These are phyloP conservation scores for Myrmecobius fasciatus DNA, from an alignment of 2,113 vertebrate species.

Conservation along the genomic window DNA sequence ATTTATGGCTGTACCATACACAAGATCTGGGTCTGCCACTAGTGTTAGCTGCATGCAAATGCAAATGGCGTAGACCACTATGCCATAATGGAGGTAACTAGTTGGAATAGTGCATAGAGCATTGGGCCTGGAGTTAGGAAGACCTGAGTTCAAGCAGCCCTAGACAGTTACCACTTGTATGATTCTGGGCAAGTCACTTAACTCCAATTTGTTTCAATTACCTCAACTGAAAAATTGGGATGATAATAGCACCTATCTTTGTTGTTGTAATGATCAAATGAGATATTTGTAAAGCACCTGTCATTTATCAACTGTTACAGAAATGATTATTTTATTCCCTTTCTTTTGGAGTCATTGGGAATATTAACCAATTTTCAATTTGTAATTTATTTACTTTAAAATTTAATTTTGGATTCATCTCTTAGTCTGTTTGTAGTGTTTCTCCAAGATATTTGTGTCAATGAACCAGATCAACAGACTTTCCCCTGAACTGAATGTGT, in stretches of 20 bases:
- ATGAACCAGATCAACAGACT: background rate
- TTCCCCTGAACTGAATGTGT: background rate
- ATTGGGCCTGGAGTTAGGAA: background rate
- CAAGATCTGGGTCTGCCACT: background rate
- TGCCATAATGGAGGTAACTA: background rate
- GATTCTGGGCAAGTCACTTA: background rate
- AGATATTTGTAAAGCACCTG: background rate
- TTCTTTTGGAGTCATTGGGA: background rate
- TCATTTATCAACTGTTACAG: background rate
- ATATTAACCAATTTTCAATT: background rate
- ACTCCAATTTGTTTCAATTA: background rate
- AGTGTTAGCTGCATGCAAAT: background rate
- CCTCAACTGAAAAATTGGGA: background rate
- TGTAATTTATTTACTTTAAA: background rate
- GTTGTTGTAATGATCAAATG: background rate
- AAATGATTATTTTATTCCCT: background rate
- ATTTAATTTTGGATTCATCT: background rate
- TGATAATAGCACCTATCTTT: background rate
- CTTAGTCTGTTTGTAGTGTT: background rate
- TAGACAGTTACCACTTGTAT: background rate
- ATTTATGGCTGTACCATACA: background rate
- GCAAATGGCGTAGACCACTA: background rate
- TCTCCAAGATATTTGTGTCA: background rate
- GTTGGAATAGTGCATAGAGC: background rate
- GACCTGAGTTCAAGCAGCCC: background rate